These are phyloP conservation scores for Clitarchus hookeri DNA, from an alignment of 2,888 invertebrate species.

Conservation along the genomic window DNA sequence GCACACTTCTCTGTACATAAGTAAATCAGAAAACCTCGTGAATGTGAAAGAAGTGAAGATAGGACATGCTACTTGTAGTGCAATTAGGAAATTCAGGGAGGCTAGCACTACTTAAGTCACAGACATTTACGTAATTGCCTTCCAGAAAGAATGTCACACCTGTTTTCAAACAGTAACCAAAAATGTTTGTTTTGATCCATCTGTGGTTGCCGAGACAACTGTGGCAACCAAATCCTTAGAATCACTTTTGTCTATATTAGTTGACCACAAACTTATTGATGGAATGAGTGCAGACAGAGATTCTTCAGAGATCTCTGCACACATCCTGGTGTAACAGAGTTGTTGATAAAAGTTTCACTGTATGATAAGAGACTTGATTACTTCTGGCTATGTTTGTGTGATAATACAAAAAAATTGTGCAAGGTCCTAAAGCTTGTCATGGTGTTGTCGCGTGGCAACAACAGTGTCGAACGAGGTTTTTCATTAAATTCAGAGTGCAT, in stretches of 20 bases:
- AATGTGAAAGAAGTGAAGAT: not conserved
- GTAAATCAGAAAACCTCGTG: not conserved
- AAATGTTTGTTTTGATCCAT: not conserved
- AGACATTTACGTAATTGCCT: not conserved
- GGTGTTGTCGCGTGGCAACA: not conserved
- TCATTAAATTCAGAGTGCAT: too few species aligned
- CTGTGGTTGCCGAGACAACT: not conserved
- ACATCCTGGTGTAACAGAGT: not conserved
- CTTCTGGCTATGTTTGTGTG: not conserved
- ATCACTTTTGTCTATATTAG: not conserved
- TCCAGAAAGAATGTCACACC: too few species aligned
- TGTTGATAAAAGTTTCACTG: not conserved
- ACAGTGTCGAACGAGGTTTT: too few species aligned
- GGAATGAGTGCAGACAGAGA: not conserved
- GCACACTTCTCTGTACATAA: not conserved
- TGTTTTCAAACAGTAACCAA: not conserved
- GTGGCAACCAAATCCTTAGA: not conserved
- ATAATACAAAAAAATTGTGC: not conserved
- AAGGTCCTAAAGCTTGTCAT: not conserved
- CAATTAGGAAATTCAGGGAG: not conserved
- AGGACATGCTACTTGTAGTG: not conserved
- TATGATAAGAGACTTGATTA: not conserved
- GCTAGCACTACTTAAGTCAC: not conserved
- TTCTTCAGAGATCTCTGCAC: not conserved
- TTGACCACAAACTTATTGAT: not conserved